These are phyloP conservation scores for Drosophila littoralis DNA, from an alignment of 1,140 invertebrate genomes.

Conservation along the genomic window DNA sequence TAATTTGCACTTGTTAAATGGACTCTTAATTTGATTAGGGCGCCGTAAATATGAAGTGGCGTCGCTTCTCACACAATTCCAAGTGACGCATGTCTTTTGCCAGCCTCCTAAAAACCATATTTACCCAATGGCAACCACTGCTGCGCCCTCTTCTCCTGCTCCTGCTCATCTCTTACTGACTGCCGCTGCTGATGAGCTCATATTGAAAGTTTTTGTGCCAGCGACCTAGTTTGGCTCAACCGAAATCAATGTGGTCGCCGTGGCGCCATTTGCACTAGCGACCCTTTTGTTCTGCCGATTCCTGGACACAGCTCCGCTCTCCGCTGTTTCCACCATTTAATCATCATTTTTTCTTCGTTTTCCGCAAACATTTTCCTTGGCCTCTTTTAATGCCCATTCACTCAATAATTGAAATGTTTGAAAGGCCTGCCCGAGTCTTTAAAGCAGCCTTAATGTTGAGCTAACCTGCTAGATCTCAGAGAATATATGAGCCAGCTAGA, in stretches of 20 bases:
- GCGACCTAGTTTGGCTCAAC: slow-evolving; percentile 73
- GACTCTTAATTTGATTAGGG: slow-evolving; percentile 78
- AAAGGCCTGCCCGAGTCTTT: no score
- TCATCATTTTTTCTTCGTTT: slow-evolving; percentile 52
- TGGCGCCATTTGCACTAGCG: slow-evolving; percentile 75
- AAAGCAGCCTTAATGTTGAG: no score
- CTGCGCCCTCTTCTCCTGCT: slow-evolving; percentile 7
- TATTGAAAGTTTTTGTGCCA: slow-evolving; percentile 76
- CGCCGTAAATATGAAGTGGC: slow-evolving; percentile 68
- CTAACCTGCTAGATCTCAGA: no score
- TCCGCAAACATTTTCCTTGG: slow-evolving; percentile 20
- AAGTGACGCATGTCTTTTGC: slow-evolving; percentile 66
- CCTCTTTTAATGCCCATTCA: slow-evolving; percentile 1
- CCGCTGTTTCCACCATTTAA: slow-evolving; percentile 23
- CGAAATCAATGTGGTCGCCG: slow-evolving; percentile 78
- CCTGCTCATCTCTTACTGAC: slow-evolving; percentile 14
- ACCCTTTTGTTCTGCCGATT: slow-evolving; percentile 63
- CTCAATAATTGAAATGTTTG: background rate
- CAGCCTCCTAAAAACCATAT: slow-evolving; percentile 52
- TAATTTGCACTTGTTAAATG: slow-evolving; percentile 75
- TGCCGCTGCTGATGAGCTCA: slow-evolving; percentile 69
- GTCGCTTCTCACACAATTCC: slow-evolving; percentile 35
- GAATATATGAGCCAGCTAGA: no score
- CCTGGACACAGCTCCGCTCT: background rate
- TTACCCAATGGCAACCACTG: background rate